phyloP scores from a whole-genome alignment of 2,113 vertebrate genomes.

The Donacobius atricapilla region DNA sequence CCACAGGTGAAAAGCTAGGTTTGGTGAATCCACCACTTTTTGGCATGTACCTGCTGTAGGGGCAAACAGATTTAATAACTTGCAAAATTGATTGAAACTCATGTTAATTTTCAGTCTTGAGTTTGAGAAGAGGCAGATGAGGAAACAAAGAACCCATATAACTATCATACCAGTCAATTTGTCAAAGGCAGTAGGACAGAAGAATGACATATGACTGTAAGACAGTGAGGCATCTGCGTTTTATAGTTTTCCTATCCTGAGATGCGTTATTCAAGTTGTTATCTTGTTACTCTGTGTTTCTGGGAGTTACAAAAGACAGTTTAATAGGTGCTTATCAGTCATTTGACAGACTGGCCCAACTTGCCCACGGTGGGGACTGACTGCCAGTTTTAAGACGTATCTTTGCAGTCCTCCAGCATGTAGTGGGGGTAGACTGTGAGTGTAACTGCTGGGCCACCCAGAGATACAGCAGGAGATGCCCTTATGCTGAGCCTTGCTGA shows the following conservation, averaged over 20 bases:
- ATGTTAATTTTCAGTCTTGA: conserved; percentile 21
- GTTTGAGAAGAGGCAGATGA: conserved; percentile 21
- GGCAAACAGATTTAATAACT: conserved; percentile 30
- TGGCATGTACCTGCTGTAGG: background rate
- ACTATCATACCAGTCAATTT: conserved; percentile 2
- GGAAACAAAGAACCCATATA: background rate
- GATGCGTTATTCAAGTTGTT: conserved; percentile 3
- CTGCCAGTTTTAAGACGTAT: background rate
- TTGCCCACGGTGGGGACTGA: background rate
- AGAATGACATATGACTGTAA: conserved; percentile 7
- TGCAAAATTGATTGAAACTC: conserved; percentile 13
- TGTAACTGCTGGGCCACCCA: background rate
- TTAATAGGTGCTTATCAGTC: background rate
- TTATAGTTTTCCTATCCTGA: conserved; percentile 1
- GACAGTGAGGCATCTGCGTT: background rate
- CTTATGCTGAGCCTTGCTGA: background rate
- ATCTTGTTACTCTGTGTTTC: conserved; percentile 10
- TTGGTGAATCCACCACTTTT: conserved; percentile 32
- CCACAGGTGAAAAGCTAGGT: conserved; percentile 5
- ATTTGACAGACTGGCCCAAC: background rate
- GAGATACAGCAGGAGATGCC: background rate
- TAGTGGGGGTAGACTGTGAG: background rate
- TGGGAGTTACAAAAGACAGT: background rate
- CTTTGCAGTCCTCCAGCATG: background rate
- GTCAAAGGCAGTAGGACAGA: conserved; percentile 34